Base-by-base conservation (phyloP, 2,888 invertebrate species). In the Nezara viridula region DNA sequence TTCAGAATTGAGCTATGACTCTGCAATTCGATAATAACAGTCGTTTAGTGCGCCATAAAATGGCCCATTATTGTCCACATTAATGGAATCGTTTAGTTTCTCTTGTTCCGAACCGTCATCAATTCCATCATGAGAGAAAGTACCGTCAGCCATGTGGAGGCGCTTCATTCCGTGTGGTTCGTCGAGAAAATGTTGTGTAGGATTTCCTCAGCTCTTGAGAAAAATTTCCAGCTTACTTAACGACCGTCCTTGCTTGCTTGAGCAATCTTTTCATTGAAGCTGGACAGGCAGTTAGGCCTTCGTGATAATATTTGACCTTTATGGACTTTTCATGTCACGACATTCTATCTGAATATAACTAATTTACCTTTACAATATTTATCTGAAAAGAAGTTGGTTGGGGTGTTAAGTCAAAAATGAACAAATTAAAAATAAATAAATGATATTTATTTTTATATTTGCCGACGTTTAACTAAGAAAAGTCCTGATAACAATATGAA, bases 51-150 rank as follows among this genome's bases (percentile, higher is more conserved):
- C 44, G n/a, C 81, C 81, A 44, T 81, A 81, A 81, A 81, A 81
- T 37, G 44, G 14, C 44, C 81, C 44, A 47, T 81, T 44, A 81
- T 81, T 44, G 44, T 16, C 24, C 81, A 12, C 44, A 47, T 81
- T 81, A 81, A 81, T 81, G 81, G 81, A 47, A 47, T 24, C 81
- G 44, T 81, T 81, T 81, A 81, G 44, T 81, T 81, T 81, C 81
- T 81, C 81, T 21, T 47, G 44, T 81, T 47, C 44, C 44, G 40
- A 81, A 47, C 44, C 19, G n/a, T 81, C 44, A 81, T 81, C 40
- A 81, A 81, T 81, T 81, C 81, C 44, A 1, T 81, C 81, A 47
- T 81, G 24, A n/a, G 81, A 81, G 81, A 81, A 81, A 81, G 81
- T 44, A 44, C 40, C 21, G 19, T 3, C 7, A 73, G 66, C 37